These are phyloP conservation scores for Adineta ricciae DNA, from an alignment of 2,888 invertebrate genomes.

Conservation along the genomic window DNA sequence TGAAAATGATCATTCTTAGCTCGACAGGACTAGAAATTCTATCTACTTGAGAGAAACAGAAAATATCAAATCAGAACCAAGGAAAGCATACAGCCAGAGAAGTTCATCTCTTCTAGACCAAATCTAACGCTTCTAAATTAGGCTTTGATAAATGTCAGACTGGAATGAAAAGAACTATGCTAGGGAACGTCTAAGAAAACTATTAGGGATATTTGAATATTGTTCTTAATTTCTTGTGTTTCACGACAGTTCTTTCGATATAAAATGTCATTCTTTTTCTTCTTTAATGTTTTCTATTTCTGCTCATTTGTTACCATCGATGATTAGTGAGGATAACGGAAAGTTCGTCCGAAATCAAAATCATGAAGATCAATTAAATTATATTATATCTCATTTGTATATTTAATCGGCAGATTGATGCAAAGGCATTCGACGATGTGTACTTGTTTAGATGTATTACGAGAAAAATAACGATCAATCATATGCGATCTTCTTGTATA, in stretches of 20 bases:
- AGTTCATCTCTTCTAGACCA: neutral
- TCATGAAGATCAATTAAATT: neutral
- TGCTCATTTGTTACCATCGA: neutral
- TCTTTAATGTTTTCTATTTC: too few species aligned
- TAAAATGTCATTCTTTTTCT: neutral
- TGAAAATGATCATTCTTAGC: neutral
- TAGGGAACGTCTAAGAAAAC: neutral
- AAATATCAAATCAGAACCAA: neutral
- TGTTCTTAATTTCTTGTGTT: neutral
- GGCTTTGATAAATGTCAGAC: neutral
- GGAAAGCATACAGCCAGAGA: neutral
- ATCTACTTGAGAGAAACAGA: neutral
- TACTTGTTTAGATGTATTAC: neutral
- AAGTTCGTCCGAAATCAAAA: neutral
- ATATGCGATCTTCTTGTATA: neutral
- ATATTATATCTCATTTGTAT: neutral
- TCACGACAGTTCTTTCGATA: neutral
- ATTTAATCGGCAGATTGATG: neutral
- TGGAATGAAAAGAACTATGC: neutral
- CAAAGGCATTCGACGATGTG: neutral
- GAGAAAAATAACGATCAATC: neutral
- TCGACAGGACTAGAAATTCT: neutral
- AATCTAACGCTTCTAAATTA: neutral
- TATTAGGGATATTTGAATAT: neutral
- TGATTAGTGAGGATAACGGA: neutral